Percentiles rank a stretch among this genome's conserved stretches.
Evolutionary conservation across 53 echinoderm and acorn worm genomes (phyloP).

Genomic region (Apostichopus leukothele): DNA sequence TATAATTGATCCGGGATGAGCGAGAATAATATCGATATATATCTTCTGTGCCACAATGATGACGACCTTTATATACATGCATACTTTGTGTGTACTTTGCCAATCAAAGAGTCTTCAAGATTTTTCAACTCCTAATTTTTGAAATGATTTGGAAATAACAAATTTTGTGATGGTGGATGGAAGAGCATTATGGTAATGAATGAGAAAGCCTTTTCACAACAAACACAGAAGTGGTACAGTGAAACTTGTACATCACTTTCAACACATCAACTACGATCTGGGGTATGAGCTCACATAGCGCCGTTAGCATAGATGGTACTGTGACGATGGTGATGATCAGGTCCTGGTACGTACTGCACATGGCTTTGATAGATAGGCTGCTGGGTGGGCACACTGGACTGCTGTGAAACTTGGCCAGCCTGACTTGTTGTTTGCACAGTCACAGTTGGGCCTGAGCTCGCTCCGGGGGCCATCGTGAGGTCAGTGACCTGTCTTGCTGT

Average conservation of each 20-base stretch:
- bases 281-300: conserved; percentile 99
- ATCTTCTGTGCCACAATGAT: too few species aligned
- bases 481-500: conserved; percentile 65
- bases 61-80: too few species aligned
- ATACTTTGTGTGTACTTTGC: too few species aligned
- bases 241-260: conserved; percentile 33
- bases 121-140: too few species aligned
- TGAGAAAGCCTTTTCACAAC: conserved; percentile 36
- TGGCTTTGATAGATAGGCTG: conserved; percentile 85
- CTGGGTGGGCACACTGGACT: conserved; percentile 52
- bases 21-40: too few species aligned
- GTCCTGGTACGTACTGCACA: conserved; percentile 97
- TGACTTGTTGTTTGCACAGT: conserved; percentile 83
- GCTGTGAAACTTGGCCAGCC: conserved; percentile 57
- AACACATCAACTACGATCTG: conserved; percentile 22
- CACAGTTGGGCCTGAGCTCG: conserved; percentile 74
- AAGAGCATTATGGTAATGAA: conserved; percentile 32
- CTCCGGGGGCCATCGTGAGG: conserved; percentile 67
- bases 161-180: conserved; percentile 31
- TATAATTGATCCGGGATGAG: too few species aligned
- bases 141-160: too few species aligned
- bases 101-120: too few species aligned
- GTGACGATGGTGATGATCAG: conserved; percentile 81
- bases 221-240: conserved; percentile 34
- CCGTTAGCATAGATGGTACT: conserved; percentile 99